These are phyloP conservation scores for Drosophila siamana DNA, from an alignment of 2,888 invertebrate genomes.

Conservation along the genomic window DNA sequence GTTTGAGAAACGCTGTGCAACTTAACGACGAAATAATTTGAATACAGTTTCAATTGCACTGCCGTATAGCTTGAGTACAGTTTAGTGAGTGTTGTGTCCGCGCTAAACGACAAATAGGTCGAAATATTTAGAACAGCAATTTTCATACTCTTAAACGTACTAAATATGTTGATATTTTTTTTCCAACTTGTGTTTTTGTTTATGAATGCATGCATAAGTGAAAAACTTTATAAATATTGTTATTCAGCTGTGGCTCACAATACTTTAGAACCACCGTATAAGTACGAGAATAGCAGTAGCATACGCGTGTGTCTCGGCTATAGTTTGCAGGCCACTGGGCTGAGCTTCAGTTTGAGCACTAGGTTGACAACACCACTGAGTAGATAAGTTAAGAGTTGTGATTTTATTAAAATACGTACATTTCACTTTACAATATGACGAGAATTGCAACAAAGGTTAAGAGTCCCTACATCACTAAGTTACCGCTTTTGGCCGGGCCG, in stretches of 20 bases:
- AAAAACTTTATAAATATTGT: no score
- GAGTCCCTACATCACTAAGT: slow-evolving; percentile 43
- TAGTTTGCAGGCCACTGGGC: not conserved
- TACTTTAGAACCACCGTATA: not conserved
- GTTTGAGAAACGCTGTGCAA: not conserved
- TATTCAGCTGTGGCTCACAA: not conserved
- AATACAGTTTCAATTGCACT: slow-evolving; percentile 5
- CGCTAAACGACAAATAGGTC: not conserved
- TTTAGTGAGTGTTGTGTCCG: not conserved
- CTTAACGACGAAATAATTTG: slow-evolving; percentile 16
- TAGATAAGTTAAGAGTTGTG: slow-evolving; percentile 65
- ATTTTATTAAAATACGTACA: slow-evolving; percentile 73
- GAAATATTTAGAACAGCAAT: not conserved
- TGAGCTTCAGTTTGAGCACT: not conserved
- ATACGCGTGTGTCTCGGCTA: not conserved
- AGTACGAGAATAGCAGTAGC: not conserved
- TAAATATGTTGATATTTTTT: not conserved
- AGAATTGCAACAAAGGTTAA: slow-evolving; percentile 78
- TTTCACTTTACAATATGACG: slow-evolving; percentile 77
- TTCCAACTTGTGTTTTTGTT: not conserved
- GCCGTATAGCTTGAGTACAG: not conserved
- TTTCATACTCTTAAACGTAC: not conserved
- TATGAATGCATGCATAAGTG: no score
- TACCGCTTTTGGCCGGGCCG: slow-evolving; percentile 19
- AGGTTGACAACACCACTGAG: not conserved